phyloP scores from a whole-genome alignment of 2,888 invertebrate species.

The Acleris holmiana region DNA sequence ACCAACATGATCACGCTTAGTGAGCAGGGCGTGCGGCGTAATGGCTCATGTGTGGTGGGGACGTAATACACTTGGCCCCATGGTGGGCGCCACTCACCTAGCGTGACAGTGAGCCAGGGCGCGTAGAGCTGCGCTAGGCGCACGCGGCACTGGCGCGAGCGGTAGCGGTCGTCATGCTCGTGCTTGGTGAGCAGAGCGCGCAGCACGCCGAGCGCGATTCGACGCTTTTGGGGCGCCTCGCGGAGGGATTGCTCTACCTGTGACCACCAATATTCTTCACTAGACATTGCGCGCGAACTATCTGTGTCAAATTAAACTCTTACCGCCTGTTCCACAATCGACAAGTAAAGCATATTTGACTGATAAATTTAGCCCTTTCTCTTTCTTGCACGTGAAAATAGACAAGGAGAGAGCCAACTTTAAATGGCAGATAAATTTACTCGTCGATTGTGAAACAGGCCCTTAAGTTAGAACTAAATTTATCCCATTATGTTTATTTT shows the following conservation, averaged over 20 bases:
- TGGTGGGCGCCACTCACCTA: slow-evolving; percentile 54
- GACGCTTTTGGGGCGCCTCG: slow-evolving; percentile 92
- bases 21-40: too few relatives aligned
- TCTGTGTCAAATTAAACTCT: too few relatives aligned
- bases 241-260: slow-evolving; percentile 93
- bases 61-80: neutral
- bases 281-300: too few relatives aligned
- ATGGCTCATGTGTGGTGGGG: too few relatives aligned
- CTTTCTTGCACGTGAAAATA: too few relatives aligned
- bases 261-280: neutral
- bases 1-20: too few relatives aligned
- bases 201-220: slow-evolving; percentile 90
- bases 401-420: too few relatives aligned
- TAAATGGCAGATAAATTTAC: too few relatives aligned
- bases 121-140: slow-evolving; percentile 95
- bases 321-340: neutral
- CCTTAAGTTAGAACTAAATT: too few relatives aligned
- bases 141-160: slow-evolving; percentile 91
- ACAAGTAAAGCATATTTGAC: neutral
- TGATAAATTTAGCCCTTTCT: neutral
- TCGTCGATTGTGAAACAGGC: too few relatives aligned
- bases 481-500: too few relatives aligned
- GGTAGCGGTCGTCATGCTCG: slow-evolving; percentile 95
- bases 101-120: slow-evolving; percentile 94
- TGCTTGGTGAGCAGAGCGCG: slow-evolving; percentile 96